A percentile compares a stretch with the other conserved stretches of the same genome.
These are phyloP conservation scores for Leptodactylus fuscus DNA, from an alignment of 2,113 vertebrate genomes.

Conservation along the genomic window DNA sequence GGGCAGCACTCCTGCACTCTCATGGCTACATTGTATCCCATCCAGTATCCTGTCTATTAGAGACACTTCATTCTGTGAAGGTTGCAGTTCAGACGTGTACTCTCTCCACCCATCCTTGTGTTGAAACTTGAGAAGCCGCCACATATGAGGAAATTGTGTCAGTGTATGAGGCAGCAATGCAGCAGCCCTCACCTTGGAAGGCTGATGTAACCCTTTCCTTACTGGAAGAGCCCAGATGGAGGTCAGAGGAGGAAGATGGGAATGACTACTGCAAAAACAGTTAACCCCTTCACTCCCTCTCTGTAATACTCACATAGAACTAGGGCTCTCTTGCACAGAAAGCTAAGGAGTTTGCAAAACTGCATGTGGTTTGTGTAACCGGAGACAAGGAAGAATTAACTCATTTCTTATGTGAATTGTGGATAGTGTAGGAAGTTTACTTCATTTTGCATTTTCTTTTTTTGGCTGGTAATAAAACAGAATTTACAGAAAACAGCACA, in stretches of 20 bases:
- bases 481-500: too few species aligned
- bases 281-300: background rate
- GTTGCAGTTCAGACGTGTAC: constrained; percentile 57
- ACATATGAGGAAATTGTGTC: constrained; percentile 70
- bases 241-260: background rate
- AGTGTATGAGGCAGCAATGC: constrained; percentile 62
- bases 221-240: constrained; percentile 12
- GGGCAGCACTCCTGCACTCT: background rate
- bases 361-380: too few species aligned
- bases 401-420: too few species aligned
- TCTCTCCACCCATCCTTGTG: constrained; percentile 63
- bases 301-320: background rate
- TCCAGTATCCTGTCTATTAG: background rate
- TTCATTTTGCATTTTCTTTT: too few species aligned
- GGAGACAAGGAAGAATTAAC: too few species aligned
- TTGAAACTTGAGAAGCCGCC: constrained; percentile 73
- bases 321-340: background rate
- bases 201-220: constrained; percentile 23
- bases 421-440: too few species aligned
- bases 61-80: constrained; percentile 10
- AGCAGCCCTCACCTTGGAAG: constrained; percentile 65
- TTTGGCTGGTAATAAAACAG: too few species aligned
- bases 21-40: background rate
- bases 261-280: background rate
- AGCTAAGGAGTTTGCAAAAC: too few species aligned